Conservation (phyloP, 64 coral and sea anemone species). For the Hydrozoanthus tunicans region DNA sequence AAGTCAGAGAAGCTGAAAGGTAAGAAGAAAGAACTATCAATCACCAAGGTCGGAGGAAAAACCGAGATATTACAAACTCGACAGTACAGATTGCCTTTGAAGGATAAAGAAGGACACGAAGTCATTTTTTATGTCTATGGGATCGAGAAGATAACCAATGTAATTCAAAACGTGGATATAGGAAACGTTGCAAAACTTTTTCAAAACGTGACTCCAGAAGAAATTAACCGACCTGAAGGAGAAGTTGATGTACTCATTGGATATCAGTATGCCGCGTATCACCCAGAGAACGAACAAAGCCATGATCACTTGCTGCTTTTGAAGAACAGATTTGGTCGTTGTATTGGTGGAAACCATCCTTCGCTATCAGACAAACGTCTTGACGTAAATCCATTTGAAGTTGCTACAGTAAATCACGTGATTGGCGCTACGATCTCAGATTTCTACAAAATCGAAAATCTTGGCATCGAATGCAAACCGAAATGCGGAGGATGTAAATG, state of each 20-base stretch:
- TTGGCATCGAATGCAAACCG: neutral
- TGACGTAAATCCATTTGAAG: neutral
- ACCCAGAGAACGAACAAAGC: conserved; percentile 5
- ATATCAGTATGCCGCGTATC: neutral
- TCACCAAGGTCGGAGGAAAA: conserved; percentile 5
- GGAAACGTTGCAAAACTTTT: neutral
- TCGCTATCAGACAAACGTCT: neutral
- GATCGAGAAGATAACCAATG: neutral
- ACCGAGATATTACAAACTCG: neutral
- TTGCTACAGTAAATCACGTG: neutral
- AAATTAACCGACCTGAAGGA: neutral
- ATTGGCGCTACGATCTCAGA: neutral
- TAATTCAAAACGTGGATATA: neutral
- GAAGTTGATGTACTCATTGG: conserved; percentile 21
- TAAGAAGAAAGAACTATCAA: neutral
- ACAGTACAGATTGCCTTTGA: neutral
- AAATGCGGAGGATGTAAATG: neutral
- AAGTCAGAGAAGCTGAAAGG: neutral
- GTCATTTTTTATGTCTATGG: neutral
- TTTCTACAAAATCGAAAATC: neutral
- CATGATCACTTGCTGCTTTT: neutral
- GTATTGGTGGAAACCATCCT: neutral
- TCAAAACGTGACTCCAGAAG: neutral
- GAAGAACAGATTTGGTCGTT: conserved; percentile 15
- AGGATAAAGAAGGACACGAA: neutral